Base-by-base conservation (phyloP, 1,140 invertebrate genomes). In the Trichogramma pretiosum region DNA sequence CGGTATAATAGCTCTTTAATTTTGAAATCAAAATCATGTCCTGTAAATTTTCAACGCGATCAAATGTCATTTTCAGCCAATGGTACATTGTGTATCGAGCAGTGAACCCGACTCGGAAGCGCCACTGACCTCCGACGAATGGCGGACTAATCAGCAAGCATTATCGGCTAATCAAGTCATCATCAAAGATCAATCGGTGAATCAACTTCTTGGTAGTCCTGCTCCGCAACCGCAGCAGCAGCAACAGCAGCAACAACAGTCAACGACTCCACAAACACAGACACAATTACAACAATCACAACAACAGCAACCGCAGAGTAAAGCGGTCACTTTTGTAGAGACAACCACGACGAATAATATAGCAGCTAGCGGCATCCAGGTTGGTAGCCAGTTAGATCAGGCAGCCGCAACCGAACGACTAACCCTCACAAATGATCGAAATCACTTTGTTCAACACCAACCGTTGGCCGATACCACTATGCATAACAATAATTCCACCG, bases 41-140 rank as follows among this genome's bases (percentile, higher is more conserved):
- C n/a, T n/a, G n/a, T n/a, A n/a, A n/a, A n/a, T n/a, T n/a, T n/a
- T n/a, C n/a, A n/a, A n/a, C n/a, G n/a, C n/a, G n/a, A n/a, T n/a
- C n/a, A n/a, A n/a, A n/a, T n/a, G n/a, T n/a, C n/a, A n/a, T 53
- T 74, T 73, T 30, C 64, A 86, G 83, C 80, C 80, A 2, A 86
- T 86, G 83, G 87, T 89, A 16, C 85, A 89, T 64, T 89, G 84
- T 61, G 81, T 89, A 37, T 89, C 87, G 3, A 88, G 85, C 58
- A 88, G 85, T 59, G 84, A 87, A 60, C 83, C 81, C 11, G 84
- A 86, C 63, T 77, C 81, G 40, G 83, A 83, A 37, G 52, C 56
- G 11, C 64, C 68, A 47, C 52, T 62, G 13, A 58, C 58, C 13
- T 61, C 64, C 4, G 64, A 68, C 9, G 69, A 73, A 36, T 72